These are phyloP conservation scores for zebrafish (Danio rerio) DNA, from an alignment of 2,113 vertebrate species.

Conservation along the genomic window GRCz12tu NC_133198.1:32039001-32039500, in stretches of 20 bases:
- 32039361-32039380: background rate
- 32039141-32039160: too few species aligned
- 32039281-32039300: background rate
- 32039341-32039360: background rate
- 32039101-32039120: too few species aligned
- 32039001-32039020: too few species aligned
- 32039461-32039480: constrained; percentile 40
- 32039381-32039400: background rate
- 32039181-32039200: too few species aligned
- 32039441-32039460: constrained; percentile 40
- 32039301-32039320: background rate
- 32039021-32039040: too few species aligned
- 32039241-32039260: too few species aligned
- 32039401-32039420: background rate
- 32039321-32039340: background rate
- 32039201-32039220: too few species aligned
- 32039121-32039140: too few species aligned
- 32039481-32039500: constrained; percentile 47
- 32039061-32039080: too few species aligned
- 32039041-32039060: too few species aligned
- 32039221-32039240: background rate
- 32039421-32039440: constrained; percentile 6
- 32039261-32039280: background rate
- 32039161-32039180: too few species aligned
- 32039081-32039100: too few species aligned